phyloP scores from a whole-genome alignment of 1,140 invertebrate species.

The Nasonia giraulti region DNA sequence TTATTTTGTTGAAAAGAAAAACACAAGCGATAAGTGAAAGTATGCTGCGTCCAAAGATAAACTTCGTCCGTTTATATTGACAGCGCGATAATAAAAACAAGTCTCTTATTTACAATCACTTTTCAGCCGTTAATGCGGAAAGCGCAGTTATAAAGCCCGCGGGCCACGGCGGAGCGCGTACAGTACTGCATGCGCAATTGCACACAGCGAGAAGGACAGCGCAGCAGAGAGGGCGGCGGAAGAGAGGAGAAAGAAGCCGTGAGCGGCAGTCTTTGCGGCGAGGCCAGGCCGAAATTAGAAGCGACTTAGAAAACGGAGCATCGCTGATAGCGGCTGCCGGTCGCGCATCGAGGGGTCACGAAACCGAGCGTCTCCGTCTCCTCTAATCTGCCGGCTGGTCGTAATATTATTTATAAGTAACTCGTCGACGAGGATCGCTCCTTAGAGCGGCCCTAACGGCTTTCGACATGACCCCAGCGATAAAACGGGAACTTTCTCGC shows the following conservation, averaged over 20 bases:
- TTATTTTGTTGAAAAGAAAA: too few species aligned
- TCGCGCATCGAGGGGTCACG: constrained; percentile 18
- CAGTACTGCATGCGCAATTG: too few species aligned
- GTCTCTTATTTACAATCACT: background rate
- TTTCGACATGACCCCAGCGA: too few species aligned
- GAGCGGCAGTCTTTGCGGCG: background rate
- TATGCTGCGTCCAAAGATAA: background rate
- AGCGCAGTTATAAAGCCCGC: too few species aligned
- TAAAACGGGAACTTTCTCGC: too few species aligned
- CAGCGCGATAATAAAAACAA: background rate
- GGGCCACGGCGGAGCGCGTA: too few species aligned
- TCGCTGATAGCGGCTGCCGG: constrained; percentile 9
- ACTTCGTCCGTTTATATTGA: background rate
- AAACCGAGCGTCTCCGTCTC: background rate
- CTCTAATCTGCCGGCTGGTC: background rate
- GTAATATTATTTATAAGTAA: constrained; percentile 9
- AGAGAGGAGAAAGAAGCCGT: background rate
- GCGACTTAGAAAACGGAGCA: constrained; percentile 22
- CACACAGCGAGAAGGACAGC: too few species aligned
- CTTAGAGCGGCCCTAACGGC: background rate
- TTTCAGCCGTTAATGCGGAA: too few species aligned
- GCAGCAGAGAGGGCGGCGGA: too few species aligned
- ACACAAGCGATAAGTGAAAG: background rate
- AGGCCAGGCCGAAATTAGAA: constrained; percentile 27
- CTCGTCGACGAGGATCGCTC: background rate